Evolutionary conservation across 2,888 invertebrate genomes (phyloP).

Genomic region (Chirona hameri): DNA sequence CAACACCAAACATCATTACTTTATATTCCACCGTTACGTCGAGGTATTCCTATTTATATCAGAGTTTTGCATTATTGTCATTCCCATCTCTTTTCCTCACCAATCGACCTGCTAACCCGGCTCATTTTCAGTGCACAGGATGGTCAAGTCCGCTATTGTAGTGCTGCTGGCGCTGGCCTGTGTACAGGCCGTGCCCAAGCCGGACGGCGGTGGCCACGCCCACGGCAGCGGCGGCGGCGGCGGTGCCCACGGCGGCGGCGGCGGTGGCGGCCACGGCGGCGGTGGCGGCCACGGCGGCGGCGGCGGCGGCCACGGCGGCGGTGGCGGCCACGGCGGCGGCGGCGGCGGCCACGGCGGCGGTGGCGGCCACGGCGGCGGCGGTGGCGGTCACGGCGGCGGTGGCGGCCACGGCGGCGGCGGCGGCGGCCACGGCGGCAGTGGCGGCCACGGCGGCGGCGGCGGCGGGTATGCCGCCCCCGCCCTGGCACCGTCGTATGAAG

Average conservation of each 20-base stretch:
- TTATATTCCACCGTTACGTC: too few species aligned
- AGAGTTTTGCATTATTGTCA: too few species aligned
- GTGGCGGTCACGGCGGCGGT: not conserved
- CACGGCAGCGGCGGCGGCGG: too few species aligned
- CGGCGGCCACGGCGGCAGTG: not conserved
- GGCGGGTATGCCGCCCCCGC: not conserved
- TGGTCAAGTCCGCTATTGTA: slow-evolving; percentile 30
- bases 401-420: not conserved
- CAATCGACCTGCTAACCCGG: not conserved
- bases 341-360: too few species aligned
- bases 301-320: too few species aligned
- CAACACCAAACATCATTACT: too few species aligned
- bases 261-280: not conserved
- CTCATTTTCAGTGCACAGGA: not conserved
- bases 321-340: too few species aligned
- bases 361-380: too few species aligned
- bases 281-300: not conserved
- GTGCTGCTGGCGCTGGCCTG: slow-evolving; percentile 34
- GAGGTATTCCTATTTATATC: too few species aligned
- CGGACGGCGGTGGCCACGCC: not conserved
- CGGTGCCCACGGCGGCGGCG: not conserved
- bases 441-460: not conserved
- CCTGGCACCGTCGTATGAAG: slow-evolving; percentile 10
- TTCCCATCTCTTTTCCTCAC: not conserved
- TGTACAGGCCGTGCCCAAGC: not conserved